phyloP scores from a whole-genome alignment of 2,797 vertebrate species.

The Taenioides sp. region DNA sequence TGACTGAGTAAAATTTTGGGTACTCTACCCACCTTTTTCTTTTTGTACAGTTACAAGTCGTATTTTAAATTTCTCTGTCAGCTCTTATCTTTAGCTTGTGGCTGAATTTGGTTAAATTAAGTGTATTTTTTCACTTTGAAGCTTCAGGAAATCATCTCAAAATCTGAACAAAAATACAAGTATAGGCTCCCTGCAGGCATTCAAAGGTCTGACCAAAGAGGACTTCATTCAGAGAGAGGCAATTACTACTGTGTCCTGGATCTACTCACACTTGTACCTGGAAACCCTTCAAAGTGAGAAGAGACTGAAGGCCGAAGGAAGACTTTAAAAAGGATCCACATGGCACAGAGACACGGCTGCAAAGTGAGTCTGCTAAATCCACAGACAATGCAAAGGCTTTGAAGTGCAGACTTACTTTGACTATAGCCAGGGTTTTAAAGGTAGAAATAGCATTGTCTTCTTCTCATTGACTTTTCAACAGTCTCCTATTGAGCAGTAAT shows the following conservation, averaged over 20 bases:
- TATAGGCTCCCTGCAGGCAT: conserved; percentile 3
- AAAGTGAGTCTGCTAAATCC: not conserved
- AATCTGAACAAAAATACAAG: not conserved
- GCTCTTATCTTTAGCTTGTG: not conserved
- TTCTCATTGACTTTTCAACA: not conserved
- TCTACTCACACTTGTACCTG: not conserved
- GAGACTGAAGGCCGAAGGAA: not conserved
- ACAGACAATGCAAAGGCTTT: not conserved
- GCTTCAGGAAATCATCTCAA: not conserved
- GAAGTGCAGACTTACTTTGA: not conserved
- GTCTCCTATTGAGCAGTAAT: not conserved
- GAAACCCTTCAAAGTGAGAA: not conserved
- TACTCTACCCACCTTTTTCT: not conserved
- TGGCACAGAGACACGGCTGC: not conserved
- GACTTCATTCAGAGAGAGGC: not conserved
- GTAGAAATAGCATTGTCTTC: not conserved
- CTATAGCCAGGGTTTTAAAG: not conserved
- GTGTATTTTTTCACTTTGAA: not conserved
- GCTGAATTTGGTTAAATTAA: conserved; percentile 1
- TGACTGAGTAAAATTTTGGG: too few species aligned
- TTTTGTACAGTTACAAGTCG: not conserved
- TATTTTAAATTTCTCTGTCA: not conserved
- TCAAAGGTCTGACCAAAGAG: not conserved
- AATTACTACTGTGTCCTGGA: conserved; percentile 5
- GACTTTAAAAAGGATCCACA: not conserved